Percentiles rank a stretch among this genome's conserved stretches.
These are phyloP conservation scores for Procambarus clarkii DNA, from an alignment of 1,140 invertebrate genomes.

Conservation along the genomic window DNA sequence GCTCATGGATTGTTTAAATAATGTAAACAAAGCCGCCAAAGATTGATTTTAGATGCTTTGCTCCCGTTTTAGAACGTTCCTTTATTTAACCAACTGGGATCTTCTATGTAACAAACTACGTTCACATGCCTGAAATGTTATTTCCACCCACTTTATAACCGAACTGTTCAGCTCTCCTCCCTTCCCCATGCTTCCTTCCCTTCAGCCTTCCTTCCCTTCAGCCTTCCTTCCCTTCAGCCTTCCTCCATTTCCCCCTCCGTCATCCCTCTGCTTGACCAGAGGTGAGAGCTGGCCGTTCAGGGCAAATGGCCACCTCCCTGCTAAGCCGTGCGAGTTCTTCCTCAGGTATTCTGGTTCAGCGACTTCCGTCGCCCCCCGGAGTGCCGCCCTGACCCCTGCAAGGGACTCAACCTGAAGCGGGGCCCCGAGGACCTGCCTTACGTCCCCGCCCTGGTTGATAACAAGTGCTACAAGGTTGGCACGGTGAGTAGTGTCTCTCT, in stretches of 20 bases:
- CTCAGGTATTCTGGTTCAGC: conserved; percentile 69
- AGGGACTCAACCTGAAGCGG: conserved; percentile 60
- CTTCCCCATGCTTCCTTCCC: background rate
- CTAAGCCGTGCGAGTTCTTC: background rate
- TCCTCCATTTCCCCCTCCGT: background rate
- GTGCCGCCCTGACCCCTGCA: conserved; percentile 65
- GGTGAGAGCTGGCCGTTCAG: too few species aligned
- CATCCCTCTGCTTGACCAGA: background rate
- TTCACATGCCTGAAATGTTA: too few species aligned
- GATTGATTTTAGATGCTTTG: too few species aligned
- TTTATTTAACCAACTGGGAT: too few species aligned
- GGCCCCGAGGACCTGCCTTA: conserved; percentile 54
- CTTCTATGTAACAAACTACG: too few species aligned
- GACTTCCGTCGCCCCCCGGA: conserved; percentile 29
- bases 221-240: background rate
- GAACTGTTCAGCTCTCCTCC: too few species aligned
- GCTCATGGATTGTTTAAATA: too few species aligned
- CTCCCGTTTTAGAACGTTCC: too few species aligned
- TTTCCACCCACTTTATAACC: too few species aligned
- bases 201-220: too few species aligned
- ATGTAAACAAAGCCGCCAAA: too few species aligned
- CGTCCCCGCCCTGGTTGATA: conserved; percentile 47
- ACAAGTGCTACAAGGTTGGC: conserved; percentile 60
- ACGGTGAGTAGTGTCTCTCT: conserved; percentile 35
- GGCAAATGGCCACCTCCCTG: too few species aligned